Conservation (phyloP, 1,140 invertebrate species). For the Nylanderia fulva region DNA sequence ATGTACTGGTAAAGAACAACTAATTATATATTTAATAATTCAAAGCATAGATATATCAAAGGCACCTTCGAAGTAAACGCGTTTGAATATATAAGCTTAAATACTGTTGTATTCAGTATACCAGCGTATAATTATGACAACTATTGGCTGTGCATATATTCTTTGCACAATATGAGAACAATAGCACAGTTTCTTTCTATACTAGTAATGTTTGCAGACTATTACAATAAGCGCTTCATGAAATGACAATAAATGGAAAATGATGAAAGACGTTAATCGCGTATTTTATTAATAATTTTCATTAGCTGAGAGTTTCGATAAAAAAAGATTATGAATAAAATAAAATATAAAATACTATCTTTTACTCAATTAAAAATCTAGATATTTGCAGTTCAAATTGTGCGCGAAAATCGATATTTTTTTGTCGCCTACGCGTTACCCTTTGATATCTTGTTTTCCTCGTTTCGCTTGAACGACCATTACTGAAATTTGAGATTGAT, state of each 20-base stretch:
- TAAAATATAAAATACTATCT: not conserved
- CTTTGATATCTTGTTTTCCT: slow-evolving; percentile 29
- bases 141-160: slow-evolving; percentile 3
- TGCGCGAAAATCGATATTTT: slow-evolving; percentile 20
- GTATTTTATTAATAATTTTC: not conserved
- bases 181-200: slow-evolving; percentile 28
- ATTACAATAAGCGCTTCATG: not conserved
- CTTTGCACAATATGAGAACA: slow-evolving; percentile 32
- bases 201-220: slow-evolving; percentile 2
- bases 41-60: not conserved
- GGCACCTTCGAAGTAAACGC: not conserved
- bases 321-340: not conserved
- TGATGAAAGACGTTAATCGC: not conserved
- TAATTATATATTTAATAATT: slow-evolving; percentile 5
- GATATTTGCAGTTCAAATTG: not conserved
- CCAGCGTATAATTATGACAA: slow-evolving; percentile 5
- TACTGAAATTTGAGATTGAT: slow-evolving; percentile 58
- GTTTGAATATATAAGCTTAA: slow-evolving; percentile 20
- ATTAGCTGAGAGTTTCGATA: not conserved
- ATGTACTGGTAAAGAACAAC: not conserved
- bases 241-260: slow-evolving; percentile 2
- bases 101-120: slow-evolving; percentile 12
- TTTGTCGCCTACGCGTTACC: not conserved
- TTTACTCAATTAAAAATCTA: not conserved
- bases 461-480: slow-evolving; percentile 25